Evolutionary conservation across 2,888 invertebrate genomes (phyloP).

Genomic region (Acleris laterana): DNA sequence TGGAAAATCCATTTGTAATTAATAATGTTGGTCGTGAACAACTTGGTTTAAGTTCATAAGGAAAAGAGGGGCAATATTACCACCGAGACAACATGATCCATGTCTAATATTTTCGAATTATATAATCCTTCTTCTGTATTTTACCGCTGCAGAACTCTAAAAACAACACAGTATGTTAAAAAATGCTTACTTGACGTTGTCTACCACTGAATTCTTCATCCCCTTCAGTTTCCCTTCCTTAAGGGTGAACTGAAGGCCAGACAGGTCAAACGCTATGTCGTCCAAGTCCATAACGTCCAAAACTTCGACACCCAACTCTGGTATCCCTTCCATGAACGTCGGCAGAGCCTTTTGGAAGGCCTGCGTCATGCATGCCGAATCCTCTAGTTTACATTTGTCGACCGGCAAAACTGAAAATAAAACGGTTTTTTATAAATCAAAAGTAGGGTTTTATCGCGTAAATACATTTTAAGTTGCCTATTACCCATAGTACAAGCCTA

Average conservation of each 20-base stretch:
- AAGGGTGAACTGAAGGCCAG: slow-evolving; percentile 56
- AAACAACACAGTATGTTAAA: neutral
- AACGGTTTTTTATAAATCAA: neutral
- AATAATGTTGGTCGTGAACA: no score
- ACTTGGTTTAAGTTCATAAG: no score
- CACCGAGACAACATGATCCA: no score
- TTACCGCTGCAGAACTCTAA: no score
- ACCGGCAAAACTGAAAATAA: slow-evolving; percentile 6
- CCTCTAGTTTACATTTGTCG: slow-evolving; percentile 57
- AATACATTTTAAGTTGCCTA: no score
- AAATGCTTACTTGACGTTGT: slow-evolving; percentile 54
- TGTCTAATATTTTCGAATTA: no score
- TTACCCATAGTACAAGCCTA: no score
- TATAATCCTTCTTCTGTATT: no score
- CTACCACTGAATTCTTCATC: slow-evolving; percentile 47
- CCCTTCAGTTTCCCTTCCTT: slow-evolving; percentile 53
- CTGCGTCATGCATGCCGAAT: slow-evolving; percentile 50
- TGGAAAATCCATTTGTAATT: no score
- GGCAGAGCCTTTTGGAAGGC: slow-evolving; percentile 54
- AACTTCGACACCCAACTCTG: slow-evolving; percentile 51
- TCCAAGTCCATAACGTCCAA: slow-evolving; percentile 56
- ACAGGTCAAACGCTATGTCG: slow-evolving; percentile 52
- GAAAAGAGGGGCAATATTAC: no score
- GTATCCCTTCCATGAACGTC: slow-evolving; percentile 51
- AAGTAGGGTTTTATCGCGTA: neutral